Evolutionary conservation across 1,140 invertebrate species (phyloP).

Genomic region (Drosophila tropicalis): DNA sequence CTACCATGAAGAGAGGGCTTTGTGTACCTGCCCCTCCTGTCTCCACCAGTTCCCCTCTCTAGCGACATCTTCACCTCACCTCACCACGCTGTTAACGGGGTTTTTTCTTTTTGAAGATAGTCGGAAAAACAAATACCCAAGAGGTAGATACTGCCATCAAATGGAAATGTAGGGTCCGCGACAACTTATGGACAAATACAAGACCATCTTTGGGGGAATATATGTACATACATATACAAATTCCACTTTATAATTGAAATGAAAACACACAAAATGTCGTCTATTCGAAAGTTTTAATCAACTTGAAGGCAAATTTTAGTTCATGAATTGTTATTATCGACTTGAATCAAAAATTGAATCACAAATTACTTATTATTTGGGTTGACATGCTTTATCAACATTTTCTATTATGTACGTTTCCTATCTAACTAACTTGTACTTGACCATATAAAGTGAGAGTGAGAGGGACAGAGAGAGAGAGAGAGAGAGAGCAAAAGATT

Average conservation of each 20-base stretch:
- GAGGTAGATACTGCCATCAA: background rate
- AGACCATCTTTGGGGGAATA: background rate
- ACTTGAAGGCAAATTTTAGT: background rate
- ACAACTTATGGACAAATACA: background rate
- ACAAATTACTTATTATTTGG: slow-evolving; percentile 1
- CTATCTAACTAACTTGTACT: background rate
- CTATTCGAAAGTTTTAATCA: background rate
- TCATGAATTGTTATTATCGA: background rate
- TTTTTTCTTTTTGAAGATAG: background rate
- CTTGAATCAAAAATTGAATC: slow-evolving; percentile 6
- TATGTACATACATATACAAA: no score
- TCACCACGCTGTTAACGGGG: no score
- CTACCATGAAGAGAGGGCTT: no score
- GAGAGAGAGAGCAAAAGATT: background rate
- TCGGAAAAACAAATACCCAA: background rate
- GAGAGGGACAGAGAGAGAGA: slow-evolving; percentile 2
- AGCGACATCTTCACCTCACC: no score
- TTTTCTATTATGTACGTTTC: slow-evolving; percentile 1
- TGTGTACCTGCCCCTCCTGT: no score
- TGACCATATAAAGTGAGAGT: background rate
- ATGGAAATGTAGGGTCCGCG: background rate
- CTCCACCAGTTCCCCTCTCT: no score
- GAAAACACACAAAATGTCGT: no score
- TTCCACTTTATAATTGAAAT: no score
- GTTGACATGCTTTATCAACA: slow-evolving; percentile 16